Evolutionary conservation across 2,888 invertebrate genomes (phyloP), one percentile per base, ranked within the genome.

Genomic region (Stenodera caucasica): DNA sequence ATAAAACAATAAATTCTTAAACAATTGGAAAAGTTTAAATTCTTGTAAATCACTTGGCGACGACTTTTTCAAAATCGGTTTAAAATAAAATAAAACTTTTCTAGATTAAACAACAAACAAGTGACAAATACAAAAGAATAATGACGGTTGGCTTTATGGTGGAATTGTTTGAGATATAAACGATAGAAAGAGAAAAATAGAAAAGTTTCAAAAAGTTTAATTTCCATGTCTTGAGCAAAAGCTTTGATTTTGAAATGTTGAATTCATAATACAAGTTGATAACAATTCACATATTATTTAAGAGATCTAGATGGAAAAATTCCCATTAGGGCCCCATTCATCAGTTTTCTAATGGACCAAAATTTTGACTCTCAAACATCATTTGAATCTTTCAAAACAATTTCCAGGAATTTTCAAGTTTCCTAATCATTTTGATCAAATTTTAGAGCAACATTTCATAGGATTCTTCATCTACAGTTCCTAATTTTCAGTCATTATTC

Each of bases 11-110:
- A 55, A 53, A 53, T 55, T 40, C 45, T 18, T 11, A 50, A 8
- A 55, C 55, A 55, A 58, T 58, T 30, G 58, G 53, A 52, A 56
- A 62, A 62, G 15, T 57, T 60, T 60, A 60, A 37, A 49, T 23
- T 8, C 15, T 15, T 15, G 40, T 26, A 26, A n/a, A n/a, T n/a
- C n/a, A n/a, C n/a, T n/a, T n/a, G n/a, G n/a, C n/a, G n/a, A n/a
- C n/a, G n/a, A n/a, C n/a, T n/a, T 50, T 50, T 32, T 14, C 6
- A 2, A n/a, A 52, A 60, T 55, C 53, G 51, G 23, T 21, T 18
- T 45, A 55, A 52, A 60, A 55, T 50, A 52, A 40, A 55, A 50
- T 33, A 29, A 56, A 60, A 60, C 30, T 60, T 45, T 56, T 60
- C 35, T 32, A 50, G 52, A 60, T 60, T 60, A 60, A 49, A n/a